phyloP scores from a whole-genome alignment of 2,888 invertebrate species.

The Dasysyrphus albostriatus region DNA sequence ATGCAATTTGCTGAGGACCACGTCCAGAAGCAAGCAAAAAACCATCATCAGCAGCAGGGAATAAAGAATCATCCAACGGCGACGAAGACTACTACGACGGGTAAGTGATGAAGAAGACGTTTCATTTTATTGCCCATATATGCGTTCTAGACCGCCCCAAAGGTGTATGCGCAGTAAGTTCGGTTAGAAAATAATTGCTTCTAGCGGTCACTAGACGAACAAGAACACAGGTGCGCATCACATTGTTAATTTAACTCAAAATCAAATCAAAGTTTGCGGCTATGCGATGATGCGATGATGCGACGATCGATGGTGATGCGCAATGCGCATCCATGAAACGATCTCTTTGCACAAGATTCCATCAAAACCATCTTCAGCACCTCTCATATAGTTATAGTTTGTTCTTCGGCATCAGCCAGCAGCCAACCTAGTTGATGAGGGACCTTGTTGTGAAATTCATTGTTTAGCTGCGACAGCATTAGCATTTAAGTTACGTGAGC shows the following conservation, averaged over 20 bases:
- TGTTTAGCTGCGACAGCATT: slow-evolving; percentile 60
- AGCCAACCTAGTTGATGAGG: slow-evolving; percentile 27
- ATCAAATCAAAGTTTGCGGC: slow-evolving; percentile 1
- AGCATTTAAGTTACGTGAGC: slow-evolving; percentile 57
- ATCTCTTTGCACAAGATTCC: slow-evolving; percentile 51
- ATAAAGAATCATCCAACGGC: not conserved
- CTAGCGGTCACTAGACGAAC: slow-evolving; percentile 56
- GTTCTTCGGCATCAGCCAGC: not conserved
- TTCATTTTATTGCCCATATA: slow-evolving; percentile 72
- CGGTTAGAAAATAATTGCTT: slow-evolving; percentile 74
- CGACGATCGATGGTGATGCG: slow-evolving; percentile 25
- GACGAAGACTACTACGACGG: not conserved
- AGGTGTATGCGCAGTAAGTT: slow-evolving; percentile 59
- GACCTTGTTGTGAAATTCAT: slow-evolving; percentile 43
- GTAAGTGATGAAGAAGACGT: slow-evolving; percentile 70
- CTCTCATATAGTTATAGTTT: not conserved
- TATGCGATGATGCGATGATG: not conserved
- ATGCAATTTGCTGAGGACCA: slow-evolving; percentile 37
- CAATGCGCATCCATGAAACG: slow-evolving; percentile 29
- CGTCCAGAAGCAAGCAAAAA: not conserved
- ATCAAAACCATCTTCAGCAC: slow-evolving; percentile 29
- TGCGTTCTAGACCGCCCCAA: slow-evolving; percentile 63
- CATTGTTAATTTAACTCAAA: slow-evolving; percentile 45
- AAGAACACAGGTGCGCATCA: slow-evolving; percentile 56
- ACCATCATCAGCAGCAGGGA: not conserved